phyloP scores from a whole-genome alignment of 2,888 invertebrate species.

The Mesorhabditis spiculigera region DNA sequence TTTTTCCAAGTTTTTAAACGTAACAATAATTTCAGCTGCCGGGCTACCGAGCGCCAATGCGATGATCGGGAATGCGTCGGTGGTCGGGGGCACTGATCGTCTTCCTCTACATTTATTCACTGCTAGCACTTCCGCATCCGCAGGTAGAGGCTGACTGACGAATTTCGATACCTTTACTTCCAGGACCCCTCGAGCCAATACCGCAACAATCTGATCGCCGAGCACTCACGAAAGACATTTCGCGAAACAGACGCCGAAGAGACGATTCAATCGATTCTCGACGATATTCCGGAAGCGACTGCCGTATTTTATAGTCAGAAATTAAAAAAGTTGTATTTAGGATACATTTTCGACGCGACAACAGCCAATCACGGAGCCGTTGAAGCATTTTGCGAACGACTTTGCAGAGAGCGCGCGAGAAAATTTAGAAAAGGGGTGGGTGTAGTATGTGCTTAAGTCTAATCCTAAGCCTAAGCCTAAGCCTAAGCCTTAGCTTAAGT shows the following conservation, averaged over 20 bases:
- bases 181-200: not conserved
- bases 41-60: too few relatives aligned
- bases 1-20: too few relatives aligned
- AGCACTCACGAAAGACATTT: constrained; percentile 32
- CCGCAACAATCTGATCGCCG: constrained; percentile 26
- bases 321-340: not conserved
- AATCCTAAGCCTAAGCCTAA: not conserved
- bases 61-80: too few relatives aligned
- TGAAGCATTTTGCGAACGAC: constrained; percentile 15
- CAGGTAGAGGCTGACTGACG: too few relatives aligned
- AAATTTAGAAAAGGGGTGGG: constrained; percentile 13
- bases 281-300: not conserved
- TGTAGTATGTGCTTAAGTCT: too few relatives aligned
- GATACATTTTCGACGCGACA: not conserved
- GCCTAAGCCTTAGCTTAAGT: not conserved
- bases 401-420: constrained; percentile 22
- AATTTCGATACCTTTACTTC: not conserved
- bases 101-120: too few relatives aligned
- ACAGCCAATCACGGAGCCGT: constrained; percentile 11
- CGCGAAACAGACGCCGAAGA: constrained; percentile 15
- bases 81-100: too few relatives aligned
- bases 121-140: too few relatives aligned
- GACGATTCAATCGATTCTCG: constrained; percentile 11
- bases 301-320: constrained; percentile 8
- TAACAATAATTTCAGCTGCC: too few relatives aligned